Base-by-base conservation (phyloP, 2,888 invertebrate genomes). In the Lasioglossum oenotherae region DNA sequence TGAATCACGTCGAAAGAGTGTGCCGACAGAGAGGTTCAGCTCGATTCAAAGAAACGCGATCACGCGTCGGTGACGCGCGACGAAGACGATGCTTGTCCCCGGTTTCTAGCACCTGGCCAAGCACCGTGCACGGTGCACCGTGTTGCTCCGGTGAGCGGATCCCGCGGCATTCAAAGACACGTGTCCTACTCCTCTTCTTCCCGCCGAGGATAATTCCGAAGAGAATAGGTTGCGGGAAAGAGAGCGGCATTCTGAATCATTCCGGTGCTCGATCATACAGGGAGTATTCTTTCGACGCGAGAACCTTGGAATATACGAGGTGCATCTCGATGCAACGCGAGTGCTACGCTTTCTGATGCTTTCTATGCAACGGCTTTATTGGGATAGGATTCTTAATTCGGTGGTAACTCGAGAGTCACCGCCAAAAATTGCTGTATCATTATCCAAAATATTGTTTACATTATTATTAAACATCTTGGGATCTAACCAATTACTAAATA, bases 211-310 rank as follows among this genome's bases (percentile, higher is more conserved):
- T 72, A 46, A 46, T 73, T 46, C 72, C 44, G n/a, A 41, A 23
- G 72, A n/a, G 72, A 72, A 41, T 41, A 41, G 46, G 38, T 38
- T 38, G 69, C 67, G 69, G 38, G 69, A 69, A 69, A 69, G 38
- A 23, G 69, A 19, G 38, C 69, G 35, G 38, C 38, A 69, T 69
- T 69, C 69, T 69, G 38, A 69, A 69, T 69, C 69, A 69, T 69
- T 69, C 69, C 69, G 69, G 38, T 69, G 38, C 69, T 69, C 69
- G 69, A 69, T 69, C 69, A 69, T 23, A 23, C 69, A 46, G 73
- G 46, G 27, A 46, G 46, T 31, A 44, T 73, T 73, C 49, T 46
- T 73, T 19, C 35, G 35, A 35, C 67, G 67, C 67, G 64, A 64
- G 67, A 67, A 31, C 35, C 67, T 35, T 19, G 31, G 64, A 2